These are phyloP conservation scores for Noctuana brunneofusca DNA, from an alignment of 2,888 invertebrate species.

Conservation along the genomic window DNA sequence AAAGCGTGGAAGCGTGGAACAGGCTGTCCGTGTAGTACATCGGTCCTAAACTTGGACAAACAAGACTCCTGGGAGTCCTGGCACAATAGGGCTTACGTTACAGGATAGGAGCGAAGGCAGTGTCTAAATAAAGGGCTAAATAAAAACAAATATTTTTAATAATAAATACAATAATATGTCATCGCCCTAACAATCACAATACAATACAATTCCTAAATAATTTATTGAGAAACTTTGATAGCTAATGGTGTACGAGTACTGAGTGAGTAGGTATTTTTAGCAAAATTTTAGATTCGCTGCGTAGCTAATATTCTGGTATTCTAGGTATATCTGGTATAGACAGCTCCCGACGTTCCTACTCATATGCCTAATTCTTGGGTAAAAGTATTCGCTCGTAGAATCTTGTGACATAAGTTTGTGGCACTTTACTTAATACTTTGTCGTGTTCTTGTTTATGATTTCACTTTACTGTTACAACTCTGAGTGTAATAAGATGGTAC, in stretches of 20 bases:
- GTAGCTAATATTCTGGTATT: too few relatives aligned
- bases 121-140: neutral
- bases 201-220: too few relatives aligned
- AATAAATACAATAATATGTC: neutral
- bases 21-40: constrained; percentile 17
- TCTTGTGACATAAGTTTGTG: constrained; percentile 30
- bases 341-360: constrained; percentile 8
- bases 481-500: constrained; percentile 19
- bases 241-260: neutral
- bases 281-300: constrained; percentile 2
- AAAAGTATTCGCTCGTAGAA: constrained; percentile 30
- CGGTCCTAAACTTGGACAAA: constrained; percentile 11
- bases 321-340: constrained; percentile 7
- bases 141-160: neutral
- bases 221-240: too few relatives aligned
- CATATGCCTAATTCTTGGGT: constrained; percentile 12
- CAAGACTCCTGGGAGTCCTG: neutral
- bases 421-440: constrained; percentile 22
- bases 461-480: constrained; percentile 24
- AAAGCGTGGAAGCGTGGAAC: too few relatives aligned
- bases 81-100: neutral
- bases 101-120: neutral
- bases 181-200: too few relatives aligned
- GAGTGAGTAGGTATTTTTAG: too few relatives aligned
- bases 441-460: constrained; percentile 28